Evolutionary conservation across 2,888 invertebrate genomes (phyloP), one percentile per base, ranked within the genome.

Genomic region (Scotopteryx bipunctaria): DNA sequence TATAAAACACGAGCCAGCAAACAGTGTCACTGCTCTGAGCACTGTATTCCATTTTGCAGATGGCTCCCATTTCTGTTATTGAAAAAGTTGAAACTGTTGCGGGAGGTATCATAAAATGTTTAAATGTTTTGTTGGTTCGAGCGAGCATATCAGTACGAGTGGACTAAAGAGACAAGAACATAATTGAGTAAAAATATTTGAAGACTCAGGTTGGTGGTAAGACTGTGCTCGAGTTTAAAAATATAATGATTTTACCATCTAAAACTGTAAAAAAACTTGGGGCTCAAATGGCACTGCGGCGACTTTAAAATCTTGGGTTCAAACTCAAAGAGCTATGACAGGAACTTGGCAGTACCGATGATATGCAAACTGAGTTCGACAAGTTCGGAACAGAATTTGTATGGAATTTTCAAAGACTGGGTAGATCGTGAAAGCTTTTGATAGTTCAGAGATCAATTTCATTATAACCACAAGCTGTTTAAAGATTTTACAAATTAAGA

Each of bases 11-110:
- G 42, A 33, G 38, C 51, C 42, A 54, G 16, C 42, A 32, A 53
- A 48, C 29, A 57, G 31, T 43, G 48, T 54, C 56, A 57, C 47
- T 52, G 36, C 27, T 15, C 23, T 11, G 13, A 37, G 36, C 23
- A 6, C 23, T 57, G 55, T 54, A 66, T 70, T 71, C 69, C 61
- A 69, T 76, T 69, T 64, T 47, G 63, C 42, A 76, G 74, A 76
- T 69, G 65, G 47, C 44, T 45, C 64, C 67, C 71, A 74, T 71
- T 65, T 72, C 59, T 62, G 62, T 66, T 68, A 74, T 73, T 76
- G 66, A 36, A 56, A 66, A 67, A 63, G 63, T 66, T 67, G 59
- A 32, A 59, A 48, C 42, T 52, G 38, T 17, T 14, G 29, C 16
- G 15, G 8, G 16, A 27, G 21, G 21, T 36, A 43, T 37, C 13